phyloP scores from a whole-genome alignment of 1,140 invertebrate genomes.

The Drosophila paulistorum region DNA sequence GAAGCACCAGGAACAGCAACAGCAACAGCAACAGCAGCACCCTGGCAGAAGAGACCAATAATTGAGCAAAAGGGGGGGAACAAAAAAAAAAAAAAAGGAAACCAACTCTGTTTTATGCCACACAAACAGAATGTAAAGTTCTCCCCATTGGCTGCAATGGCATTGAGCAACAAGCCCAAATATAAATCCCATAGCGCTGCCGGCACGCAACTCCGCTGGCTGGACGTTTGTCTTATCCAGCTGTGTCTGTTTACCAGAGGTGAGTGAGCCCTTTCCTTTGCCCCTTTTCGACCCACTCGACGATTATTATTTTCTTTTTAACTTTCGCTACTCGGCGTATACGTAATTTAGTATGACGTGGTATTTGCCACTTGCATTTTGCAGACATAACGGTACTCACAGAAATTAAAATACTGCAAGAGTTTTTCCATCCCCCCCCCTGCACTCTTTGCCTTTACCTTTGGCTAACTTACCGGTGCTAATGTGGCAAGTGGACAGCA shows the following conservation, averaged over 20 bases:
- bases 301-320: too few relatives aligned
- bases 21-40: too few relatives aligned
- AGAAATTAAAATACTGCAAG: slow-evolving; percentile 54
- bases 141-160: slow-evolving; percentile 45
- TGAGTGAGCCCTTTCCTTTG: slow-evolving; percentile 35
- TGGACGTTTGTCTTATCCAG: slow-evolving; percentile 55
- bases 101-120: slow-evolving; percentile 14
- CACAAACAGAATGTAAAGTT: slow-evolving; percentile 53
- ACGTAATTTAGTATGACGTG: slow-evolving; percentile 46
- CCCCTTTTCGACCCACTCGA: too few relatives aligned
- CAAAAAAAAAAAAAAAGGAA: not conserved
- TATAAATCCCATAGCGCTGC: slow-evolving; percentile 49
- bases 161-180: slow-evolving; percentile 48
- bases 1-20: slow-evolving; percentile 22
- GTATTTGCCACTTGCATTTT: slow-evolving; percentile 31
- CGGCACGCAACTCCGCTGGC: slow-evolving; percentile 56
- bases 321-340: slow-evolving; percentile 34
- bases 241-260: slow-evolving; percentile 59
- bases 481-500: slow-evolving; percentile 44
- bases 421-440: not conserved
- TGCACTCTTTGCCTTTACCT: not conserved
- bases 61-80: slow-evolving; percentile 39
- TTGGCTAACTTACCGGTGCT: slow-evolving; percentile 20
- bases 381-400: slow-evolving; percentile 46
- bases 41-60: slow-evolving; percentile 18